These are phyloP conservation scores for Eledone cirrhosa DNA, from an alignment of 2,888 invertebrate species.

Conservation along the genomic window DNA sequence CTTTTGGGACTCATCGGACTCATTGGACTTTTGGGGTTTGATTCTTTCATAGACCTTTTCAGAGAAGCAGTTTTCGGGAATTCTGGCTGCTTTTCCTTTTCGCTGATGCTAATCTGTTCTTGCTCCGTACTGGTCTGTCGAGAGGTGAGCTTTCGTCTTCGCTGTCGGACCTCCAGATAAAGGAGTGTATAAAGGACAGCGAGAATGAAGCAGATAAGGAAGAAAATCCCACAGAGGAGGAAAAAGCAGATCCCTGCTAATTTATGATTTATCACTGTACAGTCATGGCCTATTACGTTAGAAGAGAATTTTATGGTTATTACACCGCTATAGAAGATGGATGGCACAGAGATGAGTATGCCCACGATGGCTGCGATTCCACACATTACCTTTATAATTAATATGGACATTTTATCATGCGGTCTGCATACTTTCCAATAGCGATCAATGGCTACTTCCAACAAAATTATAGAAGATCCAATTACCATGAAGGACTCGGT, in stretches of 20 bases:
- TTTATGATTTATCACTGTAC: conserved; percentile 46
- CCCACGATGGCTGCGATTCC: conserved; percentile 45
- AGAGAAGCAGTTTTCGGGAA: neutral
- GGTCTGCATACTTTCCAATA: conserved; percentile 58
- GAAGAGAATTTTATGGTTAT: conserved; percentile 34
- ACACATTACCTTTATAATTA: conserved; percentile 50
- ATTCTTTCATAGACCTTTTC: neutral
- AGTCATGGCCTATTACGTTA: conserved; percentile 44
- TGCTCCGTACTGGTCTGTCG: conserved; percentile 35
- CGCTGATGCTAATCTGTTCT: conserved; percentile 24
- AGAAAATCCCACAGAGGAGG: conserved; percentile 44
- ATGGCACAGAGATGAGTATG: conserved; percentile 45
- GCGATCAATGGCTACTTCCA: conserved; percentile 56
- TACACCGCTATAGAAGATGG: conserved; percentile 49
- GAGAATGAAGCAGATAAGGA: conserved; percentile 46
- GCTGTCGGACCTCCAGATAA: conserved; percentile 40
- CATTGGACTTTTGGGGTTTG: neutral
- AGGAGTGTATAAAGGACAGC: conserved; percentile 47
- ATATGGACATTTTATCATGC: conserved; percentile 46
- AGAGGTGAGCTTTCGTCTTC: conserved; percentile 38
- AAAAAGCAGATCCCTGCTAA: conserved; percentile 46
- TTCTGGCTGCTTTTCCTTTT: neutral
- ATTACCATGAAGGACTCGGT: conserved; percentile 50
- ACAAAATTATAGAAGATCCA: conserved; percentile 53
- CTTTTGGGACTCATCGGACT: neutral